phyloP scores from a whole-genome alignment of 2,888 invertebrate genomes.

The Aleiodes alternator region DNA sequence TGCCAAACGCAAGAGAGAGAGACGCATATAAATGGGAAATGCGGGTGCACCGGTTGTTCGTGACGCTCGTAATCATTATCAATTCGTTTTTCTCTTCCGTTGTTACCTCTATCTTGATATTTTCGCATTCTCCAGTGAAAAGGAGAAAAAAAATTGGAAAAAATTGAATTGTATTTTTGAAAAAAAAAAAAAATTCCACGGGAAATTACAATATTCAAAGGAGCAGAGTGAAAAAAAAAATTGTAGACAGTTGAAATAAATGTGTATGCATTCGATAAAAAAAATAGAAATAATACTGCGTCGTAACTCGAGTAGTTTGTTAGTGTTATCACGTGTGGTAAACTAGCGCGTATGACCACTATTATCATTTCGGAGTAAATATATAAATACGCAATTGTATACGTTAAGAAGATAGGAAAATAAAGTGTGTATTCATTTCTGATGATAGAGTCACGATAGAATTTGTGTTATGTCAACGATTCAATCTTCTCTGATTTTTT shows the following conservation, averaged over 20 bases:
- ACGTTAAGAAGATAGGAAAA: conserved; percentile 21
- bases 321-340: conserved; percentile 2
- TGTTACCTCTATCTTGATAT: neutral
- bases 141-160: no score
- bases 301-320: neutral
- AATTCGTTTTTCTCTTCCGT: conserved; percentile 42
- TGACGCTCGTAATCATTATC: conserved; percentile 63
- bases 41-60: conserved; percentile 71
- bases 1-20: conserved; percentile 51
- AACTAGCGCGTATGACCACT: conserved; percentile 17
- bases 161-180: neutral
- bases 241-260: neutral
- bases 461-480: conserved; percentile 27
- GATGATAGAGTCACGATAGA: conserved; percentile 11
- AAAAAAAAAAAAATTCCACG: neutral
- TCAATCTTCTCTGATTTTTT: conserved; percentile 12
- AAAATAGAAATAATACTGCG: conserved; percentile 6
- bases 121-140: neutral
- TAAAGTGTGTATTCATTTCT: conserved; percentile 16
- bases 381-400: conserved; percentile 23
- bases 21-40: conserved; percentile 65
- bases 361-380: conserved; percentile 27
- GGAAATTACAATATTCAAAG: neutral
- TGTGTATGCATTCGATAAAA: neutral
- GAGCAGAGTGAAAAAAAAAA: neutral